These are phyloP conservation scores for Mastomys natalensis DNA, from an alignment of 2,113 vertebrate genomes.

Conservation along the genomic window DNA sequence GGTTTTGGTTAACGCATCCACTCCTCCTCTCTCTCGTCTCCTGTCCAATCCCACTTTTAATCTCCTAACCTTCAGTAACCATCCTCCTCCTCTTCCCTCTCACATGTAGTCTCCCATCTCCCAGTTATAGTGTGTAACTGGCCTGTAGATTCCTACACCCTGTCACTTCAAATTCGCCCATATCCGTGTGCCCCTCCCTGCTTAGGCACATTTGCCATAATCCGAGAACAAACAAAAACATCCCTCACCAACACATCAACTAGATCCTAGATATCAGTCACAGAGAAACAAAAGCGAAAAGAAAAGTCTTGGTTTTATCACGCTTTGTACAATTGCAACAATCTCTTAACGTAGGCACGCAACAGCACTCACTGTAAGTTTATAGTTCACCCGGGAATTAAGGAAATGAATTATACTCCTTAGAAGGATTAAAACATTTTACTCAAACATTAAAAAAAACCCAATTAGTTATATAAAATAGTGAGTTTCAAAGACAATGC, in stretches of 20 bases:
- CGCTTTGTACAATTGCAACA: background rate
- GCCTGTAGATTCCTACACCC: too few relatives aligned
- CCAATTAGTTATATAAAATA: background rate
- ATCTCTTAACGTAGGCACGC: slow-evolving; percentile 29
- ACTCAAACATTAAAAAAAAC: slow-evolving; percentile 19
- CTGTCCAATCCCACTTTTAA: too few relatives aligned
- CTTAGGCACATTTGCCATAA: background rate
- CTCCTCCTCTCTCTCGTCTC: background rate
- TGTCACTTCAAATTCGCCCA: background rate
- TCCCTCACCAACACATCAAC: background rate
- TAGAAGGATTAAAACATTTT: background rate
- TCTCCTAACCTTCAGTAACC: too few relatives aligned
- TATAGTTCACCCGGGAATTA: slow-evolving; percentile 28
- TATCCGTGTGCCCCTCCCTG: background rate
- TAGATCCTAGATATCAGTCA: slow-evolving; percentile 32
- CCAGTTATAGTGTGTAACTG: background rate
- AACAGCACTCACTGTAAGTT: background rate
- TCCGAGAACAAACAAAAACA: slow-evolving; percentile 31
- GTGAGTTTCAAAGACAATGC: slow-evolving; percentile 19
- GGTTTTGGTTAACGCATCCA: background rate
- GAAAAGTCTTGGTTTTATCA: slow-evolving; percentile 14
- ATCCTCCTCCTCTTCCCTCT: background rate
- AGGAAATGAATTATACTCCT: slow-evolving; percentile 33
- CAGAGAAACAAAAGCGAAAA: background rate
- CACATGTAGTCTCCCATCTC: background rate